phyloP scores from a whole-genome alignment of 1,140 invertebrate genomes.

The Pseudoatta argentina region DNA sequence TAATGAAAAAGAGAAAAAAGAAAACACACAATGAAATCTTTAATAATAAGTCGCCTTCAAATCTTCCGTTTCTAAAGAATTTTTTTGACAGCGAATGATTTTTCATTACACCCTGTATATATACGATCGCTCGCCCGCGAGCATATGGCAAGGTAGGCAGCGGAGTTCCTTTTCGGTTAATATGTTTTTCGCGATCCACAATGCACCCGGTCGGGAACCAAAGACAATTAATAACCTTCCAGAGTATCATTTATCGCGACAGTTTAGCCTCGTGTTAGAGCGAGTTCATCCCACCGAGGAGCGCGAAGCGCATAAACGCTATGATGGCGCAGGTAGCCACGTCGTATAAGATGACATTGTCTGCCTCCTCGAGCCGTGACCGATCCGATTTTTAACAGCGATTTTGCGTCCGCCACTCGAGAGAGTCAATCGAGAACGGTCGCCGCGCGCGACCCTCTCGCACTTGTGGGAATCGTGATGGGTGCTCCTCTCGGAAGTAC shows the following conservation, averaged over 20 bases:
- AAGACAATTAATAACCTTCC: conserved; percentile 86
- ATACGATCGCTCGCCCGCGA: background rate
- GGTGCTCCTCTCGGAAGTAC: conserved; percentile 46
- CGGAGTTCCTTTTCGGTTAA: conserved; percentile 79
- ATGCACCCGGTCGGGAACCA: conserved; percentile 81
- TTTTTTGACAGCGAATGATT: background rate
- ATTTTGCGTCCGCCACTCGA: conserved; percentile 78
- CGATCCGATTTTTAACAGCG: conserved; percentile 85
- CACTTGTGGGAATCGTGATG: conserved; percentile 74
- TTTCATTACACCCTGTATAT: conserved; percentile 1
- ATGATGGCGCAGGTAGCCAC: conserved; percentile 65
- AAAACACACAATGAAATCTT: background rate
- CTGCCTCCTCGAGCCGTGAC: conserved; percentile 84
- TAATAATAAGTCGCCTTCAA: background rate
- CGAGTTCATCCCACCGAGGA: conserved; percentile 6
- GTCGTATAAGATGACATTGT: conserved; percentile 80
- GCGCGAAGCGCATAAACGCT: conserved; percentile 8
- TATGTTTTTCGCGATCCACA: conserved; percentile 85
- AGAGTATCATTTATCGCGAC: conserved; percentile 86
- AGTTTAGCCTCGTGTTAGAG: conserved; percentile 80
- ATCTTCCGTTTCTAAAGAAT: background rate
- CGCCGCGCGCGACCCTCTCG: conserved; percentile 68
- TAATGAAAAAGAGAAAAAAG: background rate
- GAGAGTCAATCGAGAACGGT: conserved; percentile 70
- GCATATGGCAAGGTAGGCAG: conserved; percentile 70